Conservation (phyloP, 1,140 invertebrate species). For the Anastrepha obliqua region DNA sequence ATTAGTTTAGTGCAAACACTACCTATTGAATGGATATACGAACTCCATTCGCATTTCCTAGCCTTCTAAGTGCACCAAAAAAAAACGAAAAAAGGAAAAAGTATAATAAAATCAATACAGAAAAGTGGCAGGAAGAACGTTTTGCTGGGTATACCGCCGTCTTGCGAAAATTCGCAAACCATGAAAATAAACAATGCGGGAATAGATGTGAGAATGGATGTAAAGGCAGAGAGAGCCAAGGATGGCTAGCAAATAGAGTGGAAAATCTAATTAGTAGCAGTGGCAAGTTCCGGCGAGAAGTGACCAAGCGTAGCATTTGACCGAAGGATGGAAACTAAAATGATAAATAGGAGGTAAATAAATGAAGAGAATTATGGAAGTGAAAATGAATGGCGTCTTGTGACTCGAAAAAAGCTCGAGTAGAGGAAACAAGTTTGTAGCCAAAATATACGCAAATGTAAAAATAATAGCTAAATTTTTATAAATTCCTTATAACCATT, state of each 20-base stretch:
- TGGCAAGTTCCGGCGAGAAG: background rate
- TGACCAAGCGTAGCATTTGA: background rate
- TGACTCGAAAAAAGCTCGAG: too few species aligned
- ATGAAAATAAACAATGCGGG: background rate
- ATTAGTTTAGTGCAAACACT: constrained; percentile 68
- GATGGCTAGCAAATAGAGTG: constrained; percentile 66
- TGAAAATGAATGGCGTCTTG: background rate
- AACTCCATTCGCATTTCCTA: background rate
- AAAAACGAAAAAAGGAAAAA: background rate
- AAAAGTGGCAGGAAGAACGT: background rate
- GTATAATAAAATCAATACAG: background rate
- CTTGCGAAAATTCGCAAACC: background rate
- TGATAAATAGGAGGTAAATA: background rate
- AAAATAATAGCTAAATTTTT: too few species aligned
- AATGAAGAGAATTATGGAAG: constrained; percentile 15
- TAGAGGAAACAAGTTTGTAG: too few species aligned
- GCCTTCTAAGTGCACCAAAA: background rate
- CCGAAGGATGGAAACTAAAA: background rate
- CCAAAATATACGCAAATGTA: too few species aligned
- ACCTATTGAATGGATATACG: constrained; percentile 57
- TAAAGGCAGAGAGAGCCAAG: background rate
- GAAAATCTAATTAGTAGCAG: constrained; percentile 68
- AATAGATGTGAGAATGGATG: background rate
- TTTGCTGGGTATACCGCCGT: background rate
- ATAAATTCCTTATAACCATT: too few species aligned